Evolutionary conservation across 2,797 vertebrate species (phyloP).

Genomic region (Gorsachius magnificus): DNA sequence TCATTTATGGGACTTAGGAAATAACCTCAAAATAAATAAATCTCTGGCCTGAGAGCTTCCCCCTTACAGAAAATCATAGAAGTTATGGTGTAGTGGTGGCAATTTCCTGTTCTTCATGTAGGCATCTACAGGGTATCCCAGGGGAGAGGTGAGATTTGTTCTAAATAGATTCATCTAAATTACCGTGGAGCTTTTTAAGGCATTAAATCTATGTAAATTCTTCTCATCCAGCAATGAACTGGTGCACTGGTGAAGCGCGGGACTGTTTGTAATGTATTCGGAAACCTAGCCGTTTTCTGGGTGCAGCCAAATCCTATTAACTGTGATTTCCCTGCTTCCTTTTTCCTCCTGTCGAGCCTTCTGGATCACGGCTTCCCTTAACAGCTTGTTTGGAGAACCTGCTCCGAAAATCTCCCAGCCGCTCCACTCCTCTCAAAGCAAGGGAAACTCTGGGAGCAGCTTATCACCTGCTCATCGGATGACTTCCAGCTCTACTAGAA

Average conservation of each 20-base stretch:
- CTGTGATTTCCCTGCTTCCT: conserved; percentile 33
- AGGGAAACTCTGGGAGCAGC: not conserved
- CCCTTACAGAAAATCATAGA: not conserved
- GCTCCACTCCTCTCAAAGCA: not conserved
- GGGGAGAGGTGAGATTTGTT: conserved; percentile 1
- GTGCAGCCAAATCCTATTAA: conserved; percentile 50
- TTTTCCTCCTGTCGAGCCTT: conserved; percentile 48
- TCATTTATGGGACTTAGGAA: not conserved
- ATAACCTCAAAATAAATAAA: not conserved
- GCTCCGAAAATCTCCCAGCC: not conserved
- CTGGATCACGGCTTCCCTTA: conserved; percentile 13
- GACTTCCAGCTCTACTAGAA: not conserved
- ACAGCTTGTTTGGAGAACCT: conserved; percentile 45
- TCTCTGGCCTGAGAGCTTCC: not conserved
- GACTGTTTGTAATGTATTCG: not conserved
- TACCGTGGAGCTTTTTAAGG: not conserved
- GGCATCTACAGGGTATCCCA: not conserved
- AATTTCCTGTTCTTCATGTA: not conserved
- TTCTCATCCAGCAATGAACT: conserved; percentile 23
- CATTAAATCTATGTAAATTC: conserved; percentile 31
- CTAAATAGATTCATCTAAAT: conserved; percentile 27
- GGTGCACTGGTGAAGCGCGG: not conserved
- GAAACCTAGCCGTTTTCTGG: conserved; percentile 11
- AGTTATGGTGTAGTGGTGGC: not conserved
- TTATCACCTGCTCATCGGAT: not conserved